These are phyloP conservation scores for Hylaeus volcanicus DNA, from an alignment of 1,140 invertebrate genomes.

Conservation along the genomic window DNA sequence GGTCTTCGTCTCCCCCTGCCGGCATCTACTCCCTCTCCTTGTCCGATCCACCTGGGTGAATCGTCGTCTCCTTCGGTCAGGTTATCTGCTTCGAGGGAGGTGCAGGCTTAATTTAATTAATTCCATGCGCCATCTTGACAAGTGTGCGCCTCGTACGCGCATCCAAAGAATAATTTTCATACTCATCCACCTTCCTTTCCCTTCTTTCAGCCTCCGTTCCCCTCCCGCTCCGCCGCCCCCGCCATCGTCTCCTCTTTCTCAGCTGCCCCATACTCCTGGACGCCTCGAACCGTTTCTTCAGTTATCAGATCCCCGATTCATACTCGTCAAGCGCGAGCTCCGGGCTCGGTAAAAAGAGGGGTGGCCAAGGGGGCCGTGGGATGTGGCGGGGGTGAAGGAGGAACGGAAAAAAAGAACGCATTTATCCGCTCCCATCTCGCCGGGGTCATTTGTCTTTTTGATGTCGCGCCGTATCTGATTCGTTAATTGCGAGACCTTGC, in stretches of 20 bases:
- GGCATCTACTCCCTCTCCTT: constrained; percentile 21
- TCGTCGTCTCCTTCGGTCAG: constrained; percentile 52
- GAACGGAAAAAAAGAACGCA: constrained; percentile 56
- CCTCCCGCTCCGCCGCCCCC: constrained; percentile 8
- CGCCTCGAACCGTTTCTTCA: constrained; percentile 66
- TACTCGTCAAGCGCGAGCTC: constrained; percentile 67
- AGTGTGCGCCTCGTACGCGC: constrained; percentile 69
- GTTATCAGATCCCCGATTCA: constrained; percentile 74
- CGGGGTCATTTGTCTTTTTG: constrained; percentile 70
- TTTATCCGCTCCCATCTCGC: constrained; percentile 65
- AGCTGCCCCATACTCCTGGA: constrained; percentile 37
- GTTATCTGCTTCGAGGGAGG: constrained; percentile 72
- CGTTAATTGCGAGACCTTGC: constrained; percentile 70
- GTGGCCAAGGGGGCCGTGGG: background rate
- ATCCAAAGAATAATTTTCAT: constrained; percentile 73
- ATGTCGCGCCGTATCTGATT: constrained; percentile 71
- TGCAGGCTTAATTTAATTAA: constrained; percentile 79
- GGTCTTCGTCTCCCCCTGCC: constrained; percentile 53
- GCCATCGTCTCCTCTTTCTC: constrained; percentile 41
- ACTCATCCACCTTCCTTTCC: constrained; percentile 68
- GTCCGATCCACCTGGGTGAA: constrained; percentile 38
- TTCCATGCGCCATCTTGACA: constrained; percentile 77
- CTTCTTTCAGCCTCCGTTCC: constrained; percentile 33
- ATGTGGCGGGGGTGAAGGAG: constrained; percentile 41
- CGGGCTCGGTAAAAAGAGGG: constrained; percentile 41